Conservation (phyloP, 2,888 invertebrate genomes). For the Cheilosia scutellata region DNA sequence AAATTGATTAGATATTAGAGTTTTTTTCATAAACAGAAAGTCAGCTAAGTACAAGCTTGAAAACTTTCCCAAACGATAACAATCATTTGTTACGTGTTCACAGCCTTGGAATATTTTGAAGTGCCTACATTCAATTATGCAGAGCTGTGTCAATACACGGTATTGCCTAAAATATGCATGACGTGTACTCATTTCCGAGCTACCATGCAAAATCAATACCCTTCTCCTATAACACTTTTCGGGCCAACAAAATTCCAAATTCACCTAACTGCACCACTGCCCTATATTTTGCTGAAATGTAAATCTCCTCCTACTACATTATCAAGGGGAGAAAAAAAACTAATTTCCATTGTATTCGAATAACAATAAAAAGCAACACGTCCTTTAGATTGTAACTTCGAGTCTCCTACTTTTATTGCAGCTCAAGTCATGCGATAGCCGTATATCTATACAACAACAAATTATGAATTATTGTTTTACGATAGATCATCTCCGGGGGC, state of each 20-base stretch:
- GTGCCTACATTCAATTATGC: no score
- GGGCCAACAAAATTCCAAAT: neutral
- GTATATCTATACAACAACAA: constrained; percentile 19
- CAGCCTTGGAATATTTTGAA: no score
- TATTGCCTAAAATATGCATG: no score
- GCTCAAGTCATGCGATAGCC: constrained; percentile 14
- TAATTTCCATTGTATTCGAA: constrained; percentile 11
- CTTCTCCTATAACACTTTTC: neutral
- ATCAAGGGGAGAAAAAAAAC: neutral
- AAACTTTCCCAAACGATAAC: no score
- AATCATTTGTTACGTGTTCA: no score
- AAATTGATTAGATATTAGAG: no score
- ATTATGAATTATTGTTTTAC: constrained; percentile 61
- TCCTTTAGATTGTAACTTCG: constrained; percentile 24
- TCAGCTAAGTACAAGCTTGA: no score
- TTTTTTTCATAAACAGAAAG: no score
- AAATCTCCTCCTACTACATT: neutral
- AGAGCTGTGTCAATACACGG: no score
- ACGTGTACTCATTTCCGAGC: no score
- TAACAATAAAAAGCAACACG: constrained; percentile 51
- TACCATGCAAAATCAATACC: neutral
- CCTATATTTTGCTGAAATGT: neutral
- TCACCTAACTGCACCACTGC: neutral
- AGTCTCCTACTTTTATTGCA: constrained; percentile 41
- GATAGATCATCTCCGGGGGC: constrained; percentile 57